Evolutionary conservation across 2,888 invertebrate genomes (phyloP).

Genomic region (Synanthedon tipuliformis): DNA sequence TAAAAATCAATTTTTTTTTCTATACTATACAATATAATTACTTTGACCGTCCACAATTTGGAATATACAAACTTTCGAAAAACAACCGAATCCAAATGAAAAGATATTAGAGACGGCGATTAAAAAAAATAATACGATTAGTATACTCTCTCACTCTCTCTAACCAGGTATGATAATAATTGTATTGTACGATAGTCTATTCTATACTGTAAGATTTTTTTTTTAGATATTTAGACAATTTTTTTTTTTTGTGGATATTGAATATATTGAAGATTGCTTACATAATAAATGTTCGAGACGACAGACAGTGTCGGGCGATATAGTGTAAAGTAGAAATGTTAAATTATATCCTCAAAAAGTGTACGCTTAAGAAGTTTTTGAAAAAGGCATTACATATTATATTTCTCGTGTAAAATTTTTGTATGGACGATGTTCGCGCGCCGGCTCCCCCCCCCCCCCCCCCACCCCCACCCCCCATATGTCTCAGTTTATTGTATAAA

Average conservation of each 20-base stretch:
- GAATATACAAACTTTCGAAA: not conserved
- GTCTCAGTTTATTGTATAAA: conserved; percentile 38
- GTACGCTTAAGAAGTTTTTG: conserved; percentile 35
- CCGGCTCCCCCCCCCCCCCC: conserved; percentile 23
- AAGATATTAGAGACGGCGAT: not conserved
- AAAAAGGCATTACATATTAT: conserved; percentile 28
- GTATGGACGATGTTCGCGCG: conserved; percentile 7
- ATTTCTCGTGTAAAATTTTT: not conserved
- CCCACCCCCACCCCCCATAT: too few relatives aligned
- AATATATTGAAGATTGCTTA: conserved; percentile 30
- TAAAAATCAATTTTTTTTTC: not conserved
- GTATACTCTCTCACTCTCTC: conserved; percentile 25
- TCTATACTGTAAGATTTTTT: conserved; percentile 42
- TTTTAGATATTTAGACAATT: conserved; percentile 47
- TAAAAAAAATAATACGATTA: conserved; percentile 26
- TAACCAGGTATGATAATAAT: conserved; percentile 19
- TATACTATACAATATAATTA: not conserved
- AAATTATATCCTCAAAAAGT: conserved; percentile 26
- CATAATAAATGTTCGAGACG: conserved; percentile 21
- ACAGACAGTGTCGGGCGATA: conserved; percentile 29
- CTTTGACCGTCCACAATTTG: not conserved
- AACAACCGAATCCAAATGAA: not conserved
- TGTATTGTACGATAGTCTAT: conserved; percentile 54
- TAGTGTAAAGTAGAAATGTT: conserved; percentile 23
- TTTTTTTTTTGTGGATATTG: conserved; percentile 35